These are phyloP conservation scores for Gallinago paraguaiae DNA, from an alignment of 2,113 vertebrate genomes.

Conservation along the genomic window DNA sequence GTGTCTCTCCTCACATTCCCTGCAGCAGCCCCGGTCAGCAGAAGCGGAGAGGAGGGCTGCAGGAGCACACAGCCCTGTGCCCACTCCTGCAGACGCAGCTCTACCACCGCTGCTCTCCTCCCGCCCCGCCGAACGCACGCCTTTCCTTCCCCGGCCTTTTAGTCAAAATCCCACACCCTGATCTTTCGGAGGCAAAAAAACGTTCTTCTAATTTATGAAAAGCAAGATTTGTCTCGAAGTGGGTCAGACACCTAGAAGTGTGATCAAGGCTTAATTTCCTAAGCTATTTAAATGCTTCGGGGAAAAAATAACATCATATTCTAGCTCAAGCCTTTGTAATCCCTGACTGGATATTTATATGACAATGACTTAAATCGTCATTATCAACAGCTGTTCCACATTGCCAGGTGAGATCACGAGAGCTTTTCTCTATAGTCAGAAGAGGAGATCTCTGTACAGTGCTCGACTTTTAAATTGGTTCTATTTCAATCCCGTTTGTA, in stretches of 20 bases:
- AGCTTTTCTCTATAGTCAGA: background rate
- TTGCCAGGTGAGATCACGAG: background rate
- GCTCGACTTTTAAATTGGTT: background rate
- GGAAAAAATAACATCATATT: background rate
- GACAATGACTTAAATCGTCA: background rate
- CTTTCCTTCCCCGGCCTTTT: background rate
- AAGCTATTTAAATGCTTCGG: background rate
- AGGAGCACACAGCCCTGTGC: background rate
- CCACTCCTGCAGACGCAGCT: background rate
- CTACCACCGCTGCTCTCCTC: background rate
- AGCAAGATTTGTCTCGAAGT: background rate
- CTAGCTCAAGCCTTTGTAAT: background rate
- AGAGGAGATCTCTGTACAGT: background rate
- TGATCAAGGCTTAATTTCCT: background rate
- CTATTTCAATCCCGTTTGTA: background rate
- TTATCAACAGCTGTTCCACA: background rate
- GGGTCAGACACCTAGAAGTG: background rate
- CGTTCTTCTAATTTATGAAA: background rate
- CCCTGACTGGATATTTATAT: background rate
- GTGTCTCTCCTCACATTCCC: accelerated
- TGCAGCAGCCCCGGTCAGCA: background rate
- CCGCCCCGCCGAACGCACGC: background rate
- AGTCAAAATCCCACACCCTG: background rate
- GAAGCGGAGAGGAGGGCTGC: background rate
- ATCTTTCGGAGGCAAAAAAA: background rate